Evolutionary conservation across 2,113 vertebrate genomes (phyloP), one percentile per base, ranked within the genome.

Genomic region (Columbina picui): DNA sequence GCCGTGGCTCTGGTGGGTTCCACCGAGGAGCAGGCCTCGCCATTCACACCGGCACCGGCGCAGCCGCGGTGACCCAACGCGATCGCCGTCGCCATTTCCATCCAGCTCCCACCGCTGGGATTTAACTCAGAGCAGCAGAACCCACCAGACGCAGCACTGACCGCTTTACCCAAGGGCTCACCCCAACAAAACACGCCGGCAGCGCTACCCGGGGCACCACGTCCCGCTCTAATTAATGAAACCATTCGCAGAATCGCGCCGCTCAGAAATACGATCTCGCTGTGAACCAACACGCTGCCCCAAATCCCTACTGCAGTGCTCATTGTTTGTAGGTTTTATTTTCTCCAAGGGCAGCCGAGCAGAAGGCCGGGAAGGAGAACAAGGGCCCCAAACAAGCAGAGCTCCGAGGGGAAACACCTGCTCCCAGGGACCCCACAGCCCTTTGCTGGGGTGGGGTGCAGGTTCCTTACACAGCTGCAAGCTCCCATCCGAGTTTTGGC

Each of bases 201-300:
- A 43, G 10, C 0, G 5, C 59, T 22, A n/a, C 30, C 63, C 16
- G 12, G 0, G 0, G 36, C 45, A 26, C 34, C 50, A 14, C 5
- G 0, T n/a, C 52, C 55, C 34, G 4, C 39, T 16, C 20, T 6
- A 36, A 56, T 73, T 50, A 68, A 63, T 6, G 29, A 39, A n/a
- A 23, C 3, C 0, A 49, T 32, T 19, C 1, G 2, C 22, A 41
- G 49, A 55, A 68, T 14, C 32, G 7, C 2, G 0, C 18, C 36
- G 5, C 36, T 12, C 16, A 7, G 81, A 34, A 55, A 39, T 5
- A 39, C 0, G 0, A 49, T 8, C 50, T 65, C 1, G 0, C 39
- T 75, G 56, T 23, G 53, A 79, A 36, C 32, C n/a, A 21, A 59
- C n/a, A 52, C 16, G 4, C 56, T 17, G n/a, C 45, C 56, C 26